phyloP scores from a whole-genome alignment of 2,888 invertebrate species.

The Augochlorella aurata region DNA sequence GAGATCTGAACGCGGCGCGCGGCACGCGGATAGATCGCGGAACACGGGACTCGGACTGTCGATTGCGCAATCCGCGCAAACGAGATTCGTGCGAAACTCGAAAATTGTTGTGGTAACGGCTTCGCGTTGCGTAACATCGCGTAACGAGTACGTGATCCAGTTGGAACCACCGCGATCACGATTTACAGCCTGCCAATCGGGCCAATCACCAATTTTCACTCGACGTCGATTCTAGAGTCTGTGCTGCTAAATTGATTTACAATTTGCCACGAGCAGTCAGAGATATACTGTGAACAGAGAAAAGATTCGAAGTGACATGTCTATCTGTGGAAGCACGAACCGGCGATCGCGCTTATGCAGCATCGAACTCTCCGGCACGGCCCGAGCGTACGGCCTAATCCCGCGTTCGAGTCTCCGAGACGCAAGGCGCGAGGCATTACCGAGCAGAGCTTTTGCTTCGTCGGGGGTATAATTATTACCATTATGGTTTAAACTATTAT shows the following conservation, averaged over 20 bases:
- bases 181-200: background rate
- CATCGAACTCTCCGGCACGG: slow-evolving; percentile 60
- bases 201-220: background rate
- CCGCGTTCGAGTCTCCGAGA: slow-evolving; percentile 29
- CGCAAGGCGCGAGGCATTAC: too few relatives aligned
- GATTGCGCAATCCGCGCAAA: slow-evolving; percentile 58
- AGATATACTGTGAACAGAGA: too few relatives aligned
- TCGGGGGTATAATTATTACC: too few relatives aligned
- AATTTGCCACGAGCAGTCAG: too few relatives aligned
- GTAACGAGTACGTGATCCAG: slow-evolving; percentile 31
- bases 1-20: slow-evolving; percentile 48
- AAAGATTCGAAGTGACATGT: background rate
- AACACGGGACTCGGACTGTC: slow-evolving; percentile 28
- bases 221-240: background rate
- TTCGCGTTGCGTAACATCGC: slow-evolving; percentile 24
- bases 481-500: too few relatives aligned
- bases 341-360: slow-evolving; percentile 5
- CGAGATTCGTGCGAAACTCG: slow-evolving; percentile 53
- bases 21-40: slow-evolving; percentile 33
- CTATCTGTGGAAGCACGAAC: background rate
- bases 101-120: slow-evolving; percentile 46
- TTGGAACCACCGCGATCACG: background rate
- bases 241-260: too few relatives aligned
- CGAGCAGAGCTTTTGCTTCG: too few relatives aligned
- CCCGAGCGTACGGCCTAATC: background rate